Base-by-base conservation (phyloP, 2,113 vertebrate species). In the Microcebus griseorufus region DNA sequence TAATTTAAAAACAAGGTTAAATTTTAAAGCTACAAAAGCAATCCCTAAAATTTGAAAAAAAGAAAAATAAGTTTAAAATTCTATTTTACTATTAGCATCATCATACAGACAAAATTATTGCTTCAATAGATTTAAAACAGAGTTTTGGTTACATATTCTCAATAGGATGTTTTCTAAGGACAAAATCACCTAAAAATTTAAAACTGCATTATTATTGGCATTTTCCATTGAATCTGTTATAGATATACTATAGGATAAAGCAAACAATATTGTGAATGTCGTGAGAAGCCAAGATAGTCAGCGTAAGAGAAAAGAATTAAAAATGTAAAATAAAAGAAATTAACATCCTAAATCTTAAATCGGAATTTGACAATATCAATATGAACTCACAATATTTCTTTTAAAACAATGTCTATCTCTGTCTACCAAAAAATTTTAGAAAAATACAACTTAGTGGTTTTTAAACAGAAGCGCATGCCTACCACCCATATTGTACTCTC, bases 401-500 rank as follows among this genome's bases (percentile, higher is more conserved):
- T 72, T 55, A 55, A 39, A 25, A 53, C 55, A 39, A 70, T 32
- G 37, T 32, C 27, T 53, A 55, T 51, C 9, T 65, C 5, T 58
- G 6, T 45, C 76, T 27, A 9, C 76, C 70, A 13, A n/a, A 64
- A 86, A 62, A 18, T 3, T n/a, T 81, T 87, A 39, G 42, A 58
- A 64, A 17, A 29, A 42, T 37, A 20, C 18, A 51, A 45, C 25
- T 45, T 60, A 34, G 18, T 34, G 32, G 14, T 60, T 60, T 65
- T 88, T 73, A 8, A 64, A 84, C 60, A 42, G 1, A 25, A 73
- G 4, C 18, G 17, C 16, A 6, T 34, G 20, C 16, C 48, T 6
- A 25, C 11, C 1, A 4, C 2, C 4, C 32, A 42, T 55, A 20
- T 0, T 29, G 5, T 20, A 22, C 10, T 75, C 14, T 64, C 83